Percentiles rank a stretch among this genome's conserved stretches.
Evolutionary conservation across 2,113 vertebrate genomes (phyloP).

Genomic region (Actinemys pallida): DNA sequence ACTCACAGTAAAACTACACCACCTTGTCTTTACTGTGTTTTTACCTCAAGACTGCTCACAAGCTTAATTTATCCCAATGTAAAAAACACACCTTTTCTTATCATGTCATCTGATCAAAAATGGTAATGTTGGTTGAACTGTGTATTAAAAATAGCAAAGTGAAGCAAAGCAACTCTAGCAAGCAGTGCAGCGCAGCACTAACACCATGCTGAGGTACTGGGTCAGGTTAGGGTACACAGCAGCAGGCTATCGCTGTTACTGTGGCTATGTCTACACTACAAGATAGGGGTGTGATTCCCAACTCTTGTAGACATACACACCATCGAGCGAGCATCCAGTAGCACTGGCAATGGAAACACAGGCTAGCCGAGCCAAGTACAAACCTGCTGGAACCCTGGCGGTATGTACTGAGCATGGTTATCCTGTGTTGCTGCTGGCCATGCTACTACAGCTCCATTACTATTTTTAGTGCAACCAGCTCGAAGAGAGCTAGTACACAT

Average conservation of each 20-base stretch:
- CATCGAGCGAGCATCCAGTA: neutral
- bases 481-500: neutral
- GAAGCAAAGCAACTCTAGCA: neutral
- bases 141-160: neutral
- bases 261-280: neutral
- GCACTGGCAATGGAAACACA: neutral
- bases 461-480: neutral
- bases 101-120: neutral
- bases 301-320: neutral
- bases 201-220: fast-evolving
- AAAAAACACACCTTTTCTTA: neutral
- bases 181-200: neutral
- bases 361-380: neutral
- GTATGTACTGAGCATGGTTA: neutral
- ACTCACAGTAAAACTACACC: neutral
- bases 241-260: fast-evolving
- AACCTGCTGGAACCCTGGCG: neutral
- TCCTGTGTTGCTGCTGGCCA: neutral
- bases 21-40: neutral
- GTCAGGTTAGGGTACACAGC: neutral
- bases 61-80: neutral
- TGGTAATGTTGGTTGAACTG: fast-evolving
- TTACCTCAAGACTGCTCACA: neutral
- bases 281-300: neutral
- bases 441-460: neutral